These are phyloP conservation scores for Melanocharis versteri DNA, from an alignment of 2,113 vertebrate genomes.

Conservation along the genomic window DNA sequence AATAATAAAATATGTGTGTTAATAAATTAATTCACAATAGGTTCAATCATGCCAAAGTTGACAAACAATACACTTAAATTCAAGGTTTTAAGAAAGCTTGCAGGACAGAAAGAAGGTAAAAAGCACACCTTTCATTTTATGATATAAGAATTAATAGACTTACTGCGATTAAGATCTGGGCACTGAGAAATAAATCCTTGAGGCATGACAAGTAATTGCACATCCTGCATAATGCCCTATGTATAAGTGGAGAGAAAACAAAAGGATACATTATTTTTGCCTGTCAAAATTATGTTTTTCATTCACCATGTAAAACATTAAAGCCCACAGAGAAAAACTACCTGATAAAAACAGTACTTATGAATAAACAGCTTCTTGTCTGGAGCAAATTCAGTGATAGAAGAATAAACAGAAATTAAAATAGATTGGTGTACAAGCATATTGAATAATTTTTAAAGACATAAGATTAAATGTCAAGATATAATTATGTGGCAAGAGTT, in stretches of 20 bases:
- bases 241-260: neutral
- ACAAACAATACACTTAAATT: neutral
- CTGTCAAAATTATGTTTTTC: conserved; percentile 28
- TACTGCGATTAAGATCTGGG: conserved; percentile 98
- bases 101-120: conserved; percentile 32
- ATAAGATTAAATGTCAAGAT: conserved; percentile 64
- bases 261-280: conserved; percentile 44
- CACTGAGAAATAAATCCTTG: conserved; percentile 98
- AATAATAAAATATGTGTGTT: conserved; percentile 31
- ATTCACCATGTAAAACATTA: conserved; percentile 39
- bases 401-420: conserved; percentile 26
- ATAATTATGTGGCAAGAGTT: conserved; percentile 45
- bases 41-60: neutral
- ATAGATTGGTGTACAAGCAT: neutral
- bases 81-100: conserved; percentile 12
- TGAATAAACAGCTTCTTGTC: neutral
- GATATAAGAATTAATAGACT: conserved; percentile 69
- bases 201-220: conserved; percentile 94
- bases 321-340: neutral
- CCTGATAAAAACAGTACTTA: conserved; percentile 11
- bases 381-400: neutral
- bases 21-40: neutral
- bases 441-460: conserved; percentile 44
- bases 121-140: conserved; percentile 19
- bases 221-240: conserved; percentile 96